Percentiles rank a stretch among this genome's conserved stretches.
Conservation (phyloP, 23 tunicate genomes). For the Trididemnum nubilum region DNA sequence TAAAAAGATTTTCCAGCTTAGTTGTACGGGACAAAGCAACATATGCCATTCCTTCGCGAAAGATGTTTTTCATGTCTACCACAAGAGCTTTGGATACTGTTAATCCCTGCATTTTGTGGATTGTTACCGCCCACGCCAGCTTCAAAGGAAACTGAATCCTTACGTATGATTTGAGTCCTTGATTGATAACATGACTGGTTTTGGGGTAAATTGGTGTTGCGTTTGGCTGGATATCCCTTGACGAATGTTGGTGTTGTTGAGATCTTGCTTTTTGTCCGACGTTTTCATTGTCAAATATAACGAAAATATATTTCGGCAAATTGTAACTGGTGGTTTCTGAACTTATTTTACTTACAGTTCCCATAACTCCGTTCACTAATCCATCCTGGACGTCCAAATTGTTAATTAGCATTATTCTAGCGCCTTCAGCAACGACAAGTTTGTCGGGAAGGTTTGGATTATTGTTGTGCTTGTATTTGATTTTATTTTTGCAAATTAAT, state of each 20-base stretch:
- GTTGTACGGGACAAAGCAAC: not conserved
- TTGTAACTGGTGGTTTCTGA: not conserved
- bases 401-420: conserved; percentile 7
- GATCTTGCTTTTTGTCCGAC: not conserved
- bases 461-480: not conserved
- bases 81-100: not conserved
- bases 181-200: not conserved
- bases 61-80: conserved; percentile 10
- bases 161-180: not conserved
- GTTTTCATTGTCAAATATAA: not conserved
- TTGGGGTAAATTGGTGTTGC: not conserved
- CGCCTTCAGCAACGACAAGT: not conserved
- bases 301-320: not conserved
- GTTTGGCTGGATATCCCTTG: not conserved
- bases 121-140: not conserved
- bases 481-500: conserved; percentile 1
- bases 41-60: conserved; percentile 10
- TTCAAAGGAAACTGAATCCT: conserved; percentile 3
- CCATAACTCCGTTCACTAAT: conserved; percentile 1
- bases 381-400: conserved; percentile 15
- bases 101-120: conserved; percentile 13
- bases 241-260: not conserved
- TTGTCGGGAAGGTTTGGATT: not conserved
- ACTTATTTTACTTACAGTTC: conserved; percentile 2
- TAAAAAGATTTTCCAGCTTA: not conserved